phyloP scores from a whole-genome alignment of 2,888 invertebrate species.

The Lottia gigantea region DNA sequence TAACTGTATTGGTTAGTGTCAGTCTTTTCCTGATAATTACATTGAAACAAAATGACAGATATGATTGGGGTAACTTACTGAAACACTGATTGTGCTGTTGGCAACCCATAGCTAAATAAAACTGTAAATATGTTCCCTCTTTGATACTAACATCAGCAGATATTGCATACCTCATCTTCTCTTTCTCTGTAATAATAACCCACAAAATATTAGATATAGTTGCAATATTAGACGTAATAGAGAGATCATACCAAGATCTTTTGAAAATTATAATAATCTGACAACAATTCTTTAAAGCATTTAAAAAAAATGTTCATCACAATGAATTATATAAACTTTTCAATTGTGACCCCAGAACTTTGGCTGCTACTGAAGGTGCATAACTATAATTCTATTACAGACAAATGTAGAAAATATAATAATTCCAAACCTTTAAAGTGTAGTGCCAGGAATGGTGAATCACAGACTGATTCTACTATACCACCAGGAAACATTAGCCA shows the following conservation, averaged over 20 bases:
- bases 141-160: slow-evolving; percentile 67
- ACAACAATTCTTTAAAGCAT: too few species aligned
- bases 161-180: slow-evolving; percentile 62
- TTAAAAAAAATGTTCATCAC: too few species aligned
- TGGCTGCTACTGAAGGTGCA: too few species aligned
- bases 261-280: too few species aligned
- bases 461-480: slow-evolving; percentile 59
- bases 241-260: too few species aligned
- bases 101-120: slow-evolving; percentile 67
- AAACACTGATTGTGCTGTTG: slow-evolving; percentile 53
- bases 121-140: slow-evolving; percentile 65
- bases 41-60: too few species aligned
- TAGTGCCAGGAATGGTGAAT: slow-evolving; percentile 52
- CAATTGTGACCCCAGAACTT: too few species aligned
- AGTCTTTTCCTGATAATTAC: too few species aligned
- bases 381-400: too few species aligned
- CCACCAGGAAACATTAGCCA: slow-evolving; percentile 67
- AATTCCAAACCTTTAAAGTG: slow-evolving; percentile 56
- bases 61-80: slow-evolving; percentile 42
- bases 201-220: not conserved
- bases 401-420: too few species aligned
- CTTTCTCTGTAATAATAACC: slow-evolving; percentile 38
- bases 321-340: too few species aligned
- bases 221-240: not conserved
- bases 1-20: too few species aligned